Base-by-base conservation (phyloP, 2,113 vertebrate genomes). In the Caretta caretta region DNA sequence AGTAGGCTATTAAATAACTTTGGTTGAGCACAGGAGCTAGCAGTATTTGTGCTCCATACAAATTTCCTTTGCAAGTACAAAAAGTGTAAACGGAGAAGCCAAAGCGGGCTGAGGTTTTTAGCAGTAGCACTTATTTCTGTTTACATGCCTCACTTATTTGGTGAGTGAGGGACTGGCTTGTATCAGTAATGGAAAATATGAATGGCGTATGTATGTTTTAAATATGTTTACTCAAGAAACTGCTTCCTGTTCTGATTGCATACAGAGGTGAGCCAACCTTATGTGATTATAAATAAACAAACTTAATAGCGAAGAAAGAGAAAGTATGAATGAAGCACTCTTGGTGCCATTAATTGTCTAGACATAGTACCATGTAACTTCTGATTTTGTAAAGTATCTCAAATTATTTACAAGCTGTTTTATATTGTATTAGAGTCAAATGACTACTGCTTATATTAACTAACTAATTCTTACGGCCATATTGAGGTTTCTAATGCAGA, bases 81-180 rank as follows among this genome's bases (percentile, higher is more conserved):
- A 53, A 90, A 4, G 5, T 90, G 54, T 24, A 92, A 88, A 22
- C 65, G 27, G 86, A 97, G 95, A 96, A 91, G 82, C 50, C 81
- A 88, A 78, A 48, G n/a, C 19, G 95, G 92, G 78, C n/a, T 88
- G n/a, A 42, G 2, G 25, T 95, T 94, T 80, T 94, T 95, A 91
- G 82, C 50, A 83, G 90, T 95, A 96, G 86, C 12, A 93, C 72
- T 90, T 94, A 50, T 80, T 95, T 94, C 83, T 79, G 53, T 10
- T 89, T 84, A 86, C 31, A 13, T 93, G 94, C 94, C 83, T 96
- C 94, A 94, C 78, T 87, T 54, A 14, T 35, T 19, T 84, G 31
- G 8, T 87, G 81, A 93, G 31, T 51, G 89, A 93, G 46, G 57
- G 91, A 51, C 0, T 0, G 87, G 80, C 69, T n/a, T 88, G 72